Conservation (phyloP, 37 sponge, comb jelly and placozoan species). For the Ephydatia muelleri region DNA sequence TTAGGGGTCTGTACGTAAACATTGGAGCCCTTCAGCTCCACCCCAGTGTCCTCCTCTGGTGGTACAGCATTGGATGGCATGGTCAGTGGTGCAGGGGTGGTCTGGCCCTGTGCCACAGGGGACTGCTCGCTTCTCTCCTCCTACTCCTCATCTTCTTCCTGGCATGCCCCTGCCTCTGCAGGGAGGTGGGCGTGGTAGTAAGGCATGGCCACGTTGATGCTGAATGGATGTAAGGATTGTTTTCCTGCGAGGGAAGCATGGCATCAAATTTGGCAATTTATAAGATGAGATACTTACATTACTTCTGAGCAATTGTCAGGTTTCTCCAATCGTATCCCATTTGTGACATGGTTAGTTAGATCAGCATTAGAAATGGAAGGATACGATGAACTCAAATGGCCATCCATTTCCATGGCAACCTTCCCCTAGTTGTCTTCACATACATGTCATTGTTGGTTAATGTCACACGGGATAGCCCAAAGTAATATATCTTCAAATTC, state of each 20-base stretch:
- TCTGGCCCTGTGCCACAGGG: not conserved
- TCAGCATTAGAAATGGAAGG: constrained; percentile 41
- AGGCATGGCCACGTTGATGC: constrained; percentile 1
- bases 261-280: too few relatives aligned
- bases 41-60: not conserved
- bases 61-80: not conserved
- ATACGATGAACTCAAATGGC: constrained; percentile 74
- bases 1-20: not conserved
- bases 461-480: too few relatives aligned
- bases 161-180: not conserved
- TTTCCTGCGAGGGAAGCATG: constrained; percentile 12
- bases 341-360: constrained; percentile 22
- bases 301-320: constrained; percentile 63
- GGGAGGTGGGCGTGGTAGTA: too few relatives aligned
- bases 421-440: constrained; percentile 65
- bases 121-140: too few relatives aligned
- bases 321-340: constrained; percentile 56
- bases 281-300: constrained; percentile 58
- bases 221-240: constrained; percentile 31
- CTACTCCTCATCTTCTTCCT: not conserved
- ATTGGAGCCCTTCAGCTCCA: not conserved
- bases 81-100: not conserved
- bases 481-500: constrained; percentile 77
- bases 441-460: too few relatives aligned
- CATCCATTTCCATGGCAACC: constrained; percentile 81